Base-by-base conservation (phyloP, 2,888 invertebrate genomes). In the Sminthurides aquaticus region DNA sequence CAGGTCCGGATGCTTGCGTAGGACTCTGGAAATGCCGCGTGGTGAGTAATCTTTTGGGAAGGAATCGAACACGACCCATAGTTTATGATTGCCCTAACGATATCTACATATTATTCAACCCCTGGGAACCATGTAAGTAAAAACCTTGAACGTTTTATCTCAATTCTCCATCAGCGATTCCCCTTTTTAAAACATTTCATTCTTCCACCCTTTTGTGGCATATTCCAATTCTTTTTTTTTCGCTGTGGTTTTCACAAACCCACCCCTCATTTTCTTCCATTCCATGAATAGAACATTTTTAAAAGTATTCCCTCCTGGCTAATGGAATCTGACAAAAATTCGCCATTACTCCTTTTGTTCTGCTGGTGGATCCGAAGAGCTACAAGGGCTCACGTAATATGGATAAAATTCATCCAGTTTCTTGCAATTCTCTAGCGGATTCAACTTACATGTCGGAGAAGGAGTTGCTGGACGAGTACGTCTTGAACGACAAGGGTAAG, bases 401-500 rank as follows among this genome's bases (percentile, higher is more conserved):
- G n/a, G n/a, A n/a, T n/a, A n/a, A n/a, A n/a, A n/a, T n/a, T n/a
- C n/a, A n/a, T n/a, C 24, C 20, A n/a, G 3, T n/a, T n/a, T 52
- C 20, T n/a, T 52, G 54, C 20, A 52, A 52, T 34, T 60, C 62
- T 65, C 26, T 59, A 72, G 72, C 28, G 52, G 91, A 91, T 77
- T 80, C 84, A 68, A 89, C 89, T 11, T 89, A 82, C 78, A 84
- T 91, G 86, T 85, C 86, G 58, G 86, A 89, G 60, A 82, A 84
- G 65, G 80, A 81, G 2, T 79, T 85, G 1, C 81, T 90, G 1
- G 86, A 89, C 64, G 91, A 91, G 76, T 91, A 90, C 76, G 82
- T 91, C 11, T 76, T 88, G 67, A 88, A 86, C 68, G 91, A 91
- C 76, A 85, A 87, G n/a, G 91, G 91, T 56, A 89, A 91, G 78